phyloP scores from a whole-genome alignment of 2,888 invertebrate genomes.

The Sinopyrophorus schimmeli region DNA sequence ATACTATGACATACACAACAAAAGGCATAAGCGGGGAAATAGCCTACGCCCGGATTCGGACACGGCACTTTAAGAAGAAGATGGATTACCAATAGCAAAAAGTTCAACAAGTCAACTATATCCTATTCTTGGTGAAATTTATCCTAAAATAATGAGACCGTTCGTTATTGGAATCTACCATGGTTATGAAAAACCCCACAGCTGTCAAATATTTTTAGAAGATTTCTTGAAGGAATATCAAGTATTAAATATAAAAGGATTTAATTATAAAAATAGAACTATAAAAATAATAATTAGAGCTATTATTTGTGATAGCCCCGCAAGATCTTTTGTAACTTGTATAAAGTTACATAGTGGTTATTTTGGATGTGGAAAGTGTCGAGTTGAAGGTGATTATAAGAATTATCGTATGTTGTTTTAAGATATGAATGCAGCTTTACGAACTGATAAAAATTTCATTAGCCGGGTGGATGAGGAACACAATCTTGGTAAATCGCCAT shows the following conservation, averaged over 20 bases:
- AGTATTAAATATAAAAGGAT: neutral
- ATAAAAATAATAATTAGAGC: neutral
- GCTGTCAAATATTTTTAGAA: neutral
- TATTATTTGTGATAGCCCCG: conserved; percentile 32
- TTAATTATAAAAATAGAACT: neutral
- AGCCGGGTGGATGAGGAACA: conserved; percentile 18
- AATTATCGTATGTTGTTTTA: conserved; percentile 14
- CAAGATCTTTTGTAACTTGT: conserved; percentile 30
- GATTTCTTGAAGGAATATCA: neutral
- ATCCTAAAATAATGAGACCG: too few species aligned
- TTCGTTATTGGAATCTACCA: too few species aligned
- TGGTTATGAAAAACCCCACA: neutral
- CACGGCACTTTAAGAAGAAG: too few species aligned
- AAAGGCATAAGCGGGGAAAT: too few species aligned
- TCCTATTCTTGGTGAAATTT: too few species aligned
- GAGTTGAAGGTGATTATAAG: conserved; percentile 22
- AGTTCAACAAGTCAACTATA: too few species aligned
- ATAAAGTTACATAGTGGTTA: conserved; percentile 29
- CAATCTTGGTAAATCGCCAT: conserved; percentile 26
- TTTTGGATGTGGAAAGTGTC: conserved; percentile 29
- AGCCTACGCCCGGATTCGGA: too few species aligned
- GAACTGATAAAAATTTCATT: conserved; percentile 4
- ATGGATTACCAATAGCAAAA: too few species aligned
- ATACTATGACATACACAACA: too few species aligned
- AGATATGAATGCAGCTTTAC: neutral